Evolutionary conservation across 2,888 invertebrate species (phyloP).

Genomic region (Ormyrus nitidulus): DNA sequence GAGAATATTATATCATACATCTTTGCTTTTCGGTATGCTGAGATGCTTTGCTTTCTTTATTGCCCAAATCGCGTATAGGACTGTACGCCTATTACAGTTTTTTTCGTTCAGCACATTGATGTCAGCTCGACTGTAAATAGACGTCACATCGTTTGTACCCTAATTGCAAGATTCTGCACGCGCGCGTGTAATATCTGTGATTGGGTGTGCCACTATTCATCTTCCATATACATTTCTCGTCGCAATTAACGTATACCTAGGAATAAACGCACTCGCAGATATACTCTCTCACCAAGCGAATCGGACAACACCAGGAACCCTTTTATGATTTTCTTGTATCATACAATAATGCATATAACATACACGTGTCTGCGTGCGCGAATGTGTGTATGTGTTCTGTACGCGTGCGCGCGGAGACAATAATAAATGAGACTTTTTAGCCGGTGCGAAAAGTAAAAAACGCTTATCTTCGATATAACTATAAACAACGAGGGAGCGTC

Average conservation of each 20-base stretch:
- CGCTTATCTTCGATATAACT: slow-evolving; percentile 26
- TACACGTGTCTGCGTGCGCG: slow-evolving; percentile 13
- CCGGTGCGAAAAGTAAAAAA: slow-evolving; percentile 49
- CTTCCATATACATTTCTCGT: slow-evolving; percentile 13
- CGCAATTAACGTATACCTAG: not conserved
- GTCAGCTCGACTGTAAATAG: slow-evolving; percentile 37
- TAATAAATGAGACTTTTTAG: slow-evolving; percentile 36
- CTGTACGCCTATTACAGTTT: slow-evolving; percentile 37
- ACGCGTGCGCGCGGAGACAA: slow-evolving; percentile 28
- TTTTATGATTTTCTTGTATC: slow-evolving; percentile 17
- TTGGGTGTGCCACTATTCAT: not conserved
- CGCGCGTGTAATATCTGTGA: slow-evolving; percentile 13
- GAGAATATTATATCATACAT: slow-evolving; percentile 23
- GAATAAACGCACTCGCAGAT: slow-evolving; percentile 32
- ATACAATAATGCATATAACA: slow-evolving; percentile 16
- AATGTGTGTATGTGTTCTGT: slow-evolving; percentile 6
- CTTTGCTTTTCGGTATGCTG: slow-evolving; percentile 28
- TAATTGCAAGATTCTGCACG: not conserved
- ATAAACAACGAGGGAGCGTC: slow-evolving; percentile 37
- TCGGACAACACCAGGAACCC: slow-evolving; percentile 41
- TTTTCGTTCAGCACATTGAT: slow-evolving; percentile 17
- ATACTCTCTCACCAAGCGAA: slow-evolving; percentile 2
- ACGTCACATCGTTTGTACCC: slow-evolving; percentile 31
- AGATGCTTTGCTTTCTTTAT: slow-evolving; percentile 42
- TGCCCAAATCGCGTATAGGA: slow-evolving; percentile 49